Conservation (phyloP, 2,797 vertebrate species). For the Liasis olivaceus region DNA sequence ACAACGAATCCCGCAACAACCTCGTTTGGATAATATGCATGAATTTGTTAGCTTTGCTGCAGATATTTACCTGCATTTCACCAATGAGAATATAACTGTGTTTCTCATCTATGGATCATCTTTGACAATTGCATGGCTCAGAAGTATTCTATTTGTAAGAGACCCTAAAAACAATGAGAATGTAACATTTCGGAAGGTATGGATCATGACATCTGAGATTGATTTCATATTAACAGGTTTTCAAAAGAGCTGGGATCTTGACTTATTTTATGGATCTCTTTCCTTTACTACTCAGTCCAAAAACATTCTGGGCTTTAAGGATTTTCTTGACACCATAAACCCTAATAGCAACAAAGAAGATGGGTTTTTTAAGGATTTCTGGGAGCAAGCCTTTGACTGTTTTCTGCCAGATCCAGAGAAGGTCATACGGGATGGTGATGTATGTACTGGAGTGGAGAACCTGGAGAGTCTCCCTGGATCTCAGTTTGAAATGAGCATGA, state of each 20-base stretch:
- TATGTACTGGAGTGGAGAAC: background rate
- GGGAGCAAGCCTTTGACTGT: background rate
- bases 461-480: background rate
- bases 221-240: background rate
- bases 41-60: rapidly evolving
- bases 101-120: background rate
- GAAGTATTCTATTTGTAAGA: rapidly evolving
- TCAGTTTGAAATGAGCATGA: background rate
- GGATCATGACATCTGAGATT: background rate
- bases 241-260: background rate
- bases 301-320: background rate
- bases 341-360: background rate
- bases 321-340: background rate
- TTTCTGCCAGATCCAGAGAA: background rate
- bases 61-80: background rate
- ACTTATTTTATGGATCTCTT: background rate
- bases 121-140: background rate
- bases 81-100: background rate
- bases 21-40: no score
- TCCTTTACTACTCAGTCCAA: background rate
- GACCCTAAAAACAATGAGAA: background rate
- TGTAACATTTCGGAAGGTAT: background rate
- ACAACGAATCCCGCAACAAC: background rate
- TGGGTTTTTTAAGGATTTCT: background rate
- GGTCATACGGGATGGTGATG: background rate